Evolutionary conservation across 2,113 vertebrate species (phyloP).

Genomic region (Cavia porcellus): DNA sequence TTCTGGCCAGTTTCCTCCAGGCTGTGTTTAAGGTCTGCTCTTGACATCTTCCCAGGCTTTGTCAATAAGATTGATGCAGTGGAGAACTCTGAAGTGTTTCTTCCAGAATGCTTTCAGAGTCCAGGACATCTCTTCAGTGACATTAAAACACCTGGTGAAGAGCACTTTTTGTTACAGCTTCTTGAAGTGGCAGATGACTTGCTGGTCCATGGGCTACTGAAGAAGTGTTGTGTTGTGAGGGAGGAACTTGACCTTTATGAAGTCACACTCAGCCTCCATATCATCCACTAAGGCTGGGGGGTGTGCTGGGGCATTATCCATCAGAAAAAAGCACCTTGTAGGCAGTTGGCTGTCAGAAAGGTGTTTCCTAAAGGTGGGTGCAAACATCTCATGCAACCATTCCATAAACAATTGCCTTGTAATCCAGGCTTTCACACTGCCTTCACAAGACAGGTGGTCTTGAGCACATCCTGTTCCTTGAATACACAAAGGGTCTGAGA

Average conservation of each 20-base stretch:
- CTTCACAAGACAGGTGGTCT: not conserved
- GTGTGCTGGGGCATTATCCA: not conserved
- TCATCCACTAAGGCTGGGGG: not conserved
- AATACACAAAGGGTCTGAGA: not conserved
- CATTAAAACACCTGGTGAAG: not conserved
- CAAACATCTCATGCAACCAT: not conserved
- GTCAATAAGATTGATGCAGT: not conserved
- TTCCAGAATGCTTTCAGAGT: not conserved
- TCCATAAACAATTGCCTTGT: not conserved
- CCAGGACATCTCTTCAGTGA: not conserved
- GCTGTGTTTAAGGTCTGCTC: not conserved
- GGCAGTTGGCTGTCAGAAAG: not conserved
- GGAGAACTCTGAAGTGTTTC: not conserved
- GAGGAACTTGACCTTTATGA: not conserved
- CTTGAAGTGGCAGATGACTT: not conserved
- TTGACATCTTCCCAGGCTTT: not conserved
- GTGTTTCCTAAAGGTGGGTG: not conserved
- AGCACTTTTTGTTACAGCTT: not conserved
- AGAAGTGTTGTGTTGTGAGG: not conserved
- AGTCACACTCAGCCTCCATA: not conserved
- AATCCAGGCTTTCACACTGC: not conserved
- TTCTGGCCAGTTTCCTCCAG: not conserved
- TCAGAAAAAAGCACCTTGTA: not conserved
- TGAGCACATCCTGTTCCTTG: not conserved
- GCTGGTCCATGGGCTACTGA: not conserved